phyloP scores from a whole-genome alignment of 2,888 invertebrate genomes.

The Diadegma fenestrale region DNA sequence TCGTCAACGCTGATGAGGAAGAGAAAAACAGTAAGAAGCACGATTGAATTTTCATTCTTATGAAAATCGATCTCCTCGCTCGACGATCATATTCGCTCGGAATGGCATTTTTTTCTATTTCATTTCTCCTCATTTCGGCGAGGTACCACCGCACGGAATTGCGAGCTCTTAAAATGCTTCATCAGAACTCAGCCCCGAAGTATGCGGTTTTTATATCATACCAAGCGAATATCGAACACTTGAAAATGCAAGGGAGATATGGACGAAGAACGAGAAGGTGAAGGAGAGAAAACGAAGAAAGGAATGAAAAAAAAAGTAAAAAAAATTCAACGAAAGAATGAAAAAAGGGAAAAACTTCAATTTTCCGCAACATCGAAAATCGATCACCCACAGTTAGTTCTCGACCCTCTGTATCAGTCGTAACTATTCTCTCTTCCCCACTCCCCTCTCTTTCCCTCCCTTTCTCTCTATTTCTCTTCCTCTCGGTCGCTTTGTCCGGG shows the following conservation, averaged over 20 bases:
- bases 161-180: constrained; percentile 45
- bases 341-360: constrained; percentile 68
- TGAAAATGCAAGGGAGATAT: neutral
- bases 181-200: constrained; percentile 19
- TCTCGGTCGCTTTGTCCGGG: neutral
- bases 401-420: constrained; percentile 44
- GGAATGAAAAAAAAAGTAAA: constrained; percentile 2
- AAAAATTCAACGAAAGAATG: constrained; percentile 17
- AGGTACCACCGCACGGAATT: constrained; percentile 28
- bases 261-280: neutral
- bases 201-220: constrained; percentile 22
- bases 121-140: constrained; percentile 16
- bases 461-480: neutral
- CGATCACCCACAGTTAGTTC: constrained; percentile 74
- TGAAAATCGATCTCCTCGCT: constrained; percentile 38
- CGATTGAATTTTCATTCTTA: constrained; percentile 50
- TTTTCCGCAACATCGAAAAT: constrained; percentile 78
- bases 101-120: constrained; percentile 3
- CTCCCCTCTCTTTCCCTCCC: constrained; percentile 13
- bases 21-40: neutral
- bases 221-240: constrained; percentile 13
- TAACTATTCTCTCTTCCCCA: constrained; percentile 29
- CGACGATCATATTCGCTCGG: constrained; percentile 37
- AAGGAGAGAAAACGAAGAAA: constrained; percentile 5
- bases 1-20: neutral